Evolutionary conservation across 2,888 invertebrate species (phyloP), one percentile per base, ranked within the genome.

Genomic region (Phania funesta): DNA sequence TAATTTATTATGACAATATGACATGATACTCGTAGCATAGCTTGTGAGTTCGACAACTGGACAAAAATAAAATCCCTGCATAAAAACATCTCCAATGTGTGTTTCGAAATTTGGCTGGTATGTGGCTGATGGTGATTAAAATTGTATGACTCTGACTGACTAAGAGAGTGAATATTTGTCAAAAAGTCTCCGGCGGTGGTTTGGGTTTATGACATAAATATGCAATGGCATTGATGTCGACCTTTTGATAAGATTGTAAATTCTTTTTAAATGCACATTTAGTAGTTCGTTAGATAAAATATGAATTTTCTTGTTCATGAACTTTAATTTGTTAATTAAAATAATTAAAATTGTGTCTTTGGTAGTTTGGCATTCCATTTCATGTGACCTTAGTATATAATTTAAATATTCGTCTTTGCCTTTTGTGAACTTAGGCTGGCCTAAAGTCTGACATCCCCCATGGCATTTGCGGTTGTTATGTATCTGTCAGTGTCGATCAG

Each of bases 101-200:
- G 16, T 22, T 18, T 13, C n/a, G 3, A 13, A 52, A 41, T 67
- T 24, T 56, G 44, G 26, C 24, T 52, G 52, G 46, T 16, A 46
- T 54, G 64, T 24, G 52, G 64, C 22, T 54, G 44, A 44, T 62
- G 32, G 44, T 74, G 74, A 54, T 74, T 74, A 74, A 46, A 74
- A 64, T 54, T 74, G 54, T 46, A 54, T 64, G 64, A 48, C 32
- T 32, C 2, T 29, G 18, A 26, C 3, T 50, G 52, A 22, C 13
- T 50, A 20, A 1, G 2, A 44, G 50, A 22, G 11, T 41, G n/a
- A 20, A 41, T 38, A 41, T 64, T 74, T 74, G 64, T 64, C 24
- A 64, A 24, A 64, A 54, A 44, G 64, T 35, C 64, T 8, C 74
- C 64, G 64, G 32, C 64, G 74, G 24, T 35, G n/a, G n/a, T 64